Evolutionary conservation across 2,888 invertebrate species (phyloP).

Genomic region (Catotricha subobsoleta): DNA sequence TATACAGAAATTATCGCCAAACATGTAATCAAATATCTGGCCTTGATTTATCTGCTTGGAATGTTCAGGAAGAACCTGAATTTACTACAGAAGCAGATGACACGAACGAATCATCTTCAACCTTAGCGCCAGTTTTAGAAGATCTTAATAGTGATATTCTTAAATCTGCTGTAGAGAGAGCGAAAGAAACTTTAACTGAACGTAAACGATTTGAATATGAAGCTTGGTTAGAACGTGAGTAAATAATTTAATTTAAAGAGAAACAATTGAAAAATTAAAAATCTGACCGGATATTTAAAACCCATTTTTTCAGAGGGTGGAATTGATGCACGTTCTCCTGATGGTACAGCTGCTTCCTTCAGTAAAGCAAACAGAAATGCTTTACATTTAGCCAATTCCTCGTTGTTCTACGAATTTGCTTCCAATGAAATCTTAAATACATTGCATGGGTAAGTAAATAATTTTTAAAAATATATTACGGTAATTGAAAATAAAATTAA

Average conservation of each 20-base stretch:
- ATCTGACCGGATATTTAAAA: conserved; percentile 6
- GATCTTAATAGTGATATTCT: conserved; percentile 53
- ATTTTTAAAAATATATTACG: not conserved
- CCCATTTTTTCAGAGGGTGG: conserved; percentile 54
- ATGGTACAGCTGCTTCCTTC: conserved; percentile 76
- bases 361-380: conserved; percentile 78
- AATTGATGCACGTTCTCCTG: conserved; percentile 69
- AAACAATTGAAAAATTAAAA: not conserved
- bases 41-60: conserved; percentile 53
- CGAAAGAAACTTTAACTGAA: conserved; percentile 55
- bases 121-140: conserved; percentile 38
- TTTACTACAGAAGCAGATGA: conserved; percentile 16
- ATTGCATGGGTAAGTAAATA: conserved; percentile 11
- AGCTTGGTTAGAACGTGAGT: conserved; percentile 56
- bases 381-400: conserved; percentile 65
- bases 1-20: conserved; percentile 46
- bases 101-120: conserved; percentile 18
- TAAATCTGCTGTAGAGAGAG: conserved; percentile 56
- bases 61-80: conserved; percentile 14
- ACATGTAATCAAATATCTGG: conserved; percentile 53
- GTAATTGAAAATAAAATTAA: not conserved
- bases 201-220: conserved; percentile 65
- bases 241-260: not conserved
- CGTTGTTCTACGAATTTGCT: conserved; percentile 68
- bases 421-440: conserved; percentile 70